These are phyloP conservation scores for Apeira syringaria DNA, from an alignment of 2,888 invertebrate species.

Conservation along the genomic window DNA sequence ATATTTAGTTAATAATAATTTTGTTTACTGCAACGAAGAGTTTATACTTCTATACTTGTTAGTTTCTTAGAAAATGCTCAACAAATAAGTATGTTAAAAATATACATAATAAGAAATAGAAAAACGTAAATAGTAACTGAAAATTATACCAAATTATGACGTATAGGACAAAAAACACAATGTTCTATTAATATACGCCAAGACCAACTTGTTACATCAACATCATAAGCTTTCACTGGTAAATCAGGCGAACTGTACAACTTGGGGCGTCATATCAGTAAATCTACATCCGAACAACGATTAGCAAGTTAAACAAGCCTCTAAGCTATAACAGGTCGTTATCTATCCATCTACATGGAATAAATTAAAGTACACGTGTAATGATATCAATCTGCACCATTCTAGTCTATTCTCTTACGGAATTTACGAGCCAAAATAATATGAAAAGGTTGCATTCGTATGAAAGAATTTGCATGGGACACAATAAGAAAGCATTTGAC, in stretches of 20 bases:
- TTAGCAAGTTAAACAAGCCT: constrained; percentile 77
- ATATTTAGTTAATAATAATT: too few species aligned
- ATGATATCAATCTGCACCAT: constrained; percentile 55
- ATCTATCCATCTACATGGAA: constrained; percentile 41
- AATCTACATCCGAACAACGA: constrained; percentile 68
- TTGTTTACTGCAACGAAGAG: too few species aligned
- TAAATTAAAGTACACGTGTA: constrained; percentile 53
- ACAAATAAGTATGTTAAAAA: too few species aligned
- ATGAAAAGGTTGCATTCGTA: constrained; percentile 49
- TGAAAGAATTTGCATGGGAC: constrained; percentile 18
- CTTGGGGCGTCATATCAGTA: constrained; percentile 56
- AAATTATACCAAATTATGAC: too few species aligned
- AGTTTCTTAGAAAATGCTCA: too few species aligned
- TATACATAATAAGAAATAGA: too few species aligned
- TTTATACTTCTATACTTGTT: too few species aligned
- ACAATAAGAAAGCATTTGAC: constrained; percentile 60
- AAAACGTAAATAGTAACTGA: too few species aligned
- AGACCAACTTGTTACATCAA: background rate
- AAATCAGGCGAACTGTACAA: constrained; percentile 30
- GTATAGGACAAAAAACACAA: too few species aligned
- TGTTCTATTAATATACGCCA: too few species aligned
- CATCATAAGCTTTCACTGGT: constrained; percentile 20
- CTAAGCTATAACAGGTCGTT: constrained; percentile 37
- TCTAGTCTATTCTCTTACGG: constrained; percentile 23
- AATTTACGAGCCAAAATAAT: constrained; percentile 61